A percentile compares a stretch with the other conserved stretches of the same genome.
phyloP scores from a whole-genome alignment of 1,140 invertebrate genomes.

The Drosophila orosa region DNA sequence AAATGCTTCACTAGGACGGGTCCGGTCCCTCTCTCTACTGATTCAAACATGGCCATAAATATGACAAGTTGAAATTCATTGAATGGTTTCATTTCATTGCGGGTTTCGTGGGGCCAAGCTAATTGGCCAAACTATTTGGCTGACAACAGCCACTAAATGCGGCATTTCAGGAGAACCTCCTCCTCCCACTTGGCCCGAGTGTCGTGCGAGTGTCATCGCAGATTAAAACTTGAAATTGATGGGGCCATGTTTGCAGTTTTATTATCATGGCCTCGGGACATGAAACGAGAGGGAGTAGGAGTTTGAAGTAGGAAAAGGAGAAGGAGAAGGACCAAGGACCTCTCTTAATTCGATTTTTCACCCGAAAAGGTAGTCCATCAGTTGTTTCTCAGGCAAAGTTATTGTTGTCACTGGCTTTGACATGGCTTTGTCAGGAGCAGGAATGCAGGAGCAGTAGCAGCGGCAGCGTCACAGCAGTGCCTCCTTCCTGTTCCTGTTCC shows the following conservation, averaged over 20 bases:
- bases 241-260: constrained; percentile 32
- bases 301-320: background rate
- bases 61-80: constrained; percentile 59
- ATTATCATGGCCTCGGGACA: constrained; percentile 34
- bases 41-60: constrained; percentile 51
- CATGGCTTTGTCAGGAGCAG: constrained; percentile 4
- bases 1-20: constrained; percentile 1
- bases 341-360: constrained; percentile 12
- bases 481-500: constrained; percentile 35
- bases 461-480: constrained; percentile 5
- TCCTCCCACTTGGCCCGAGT: background rate
- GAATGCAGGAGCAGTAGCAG: too few relatives aligned
- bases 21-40: too few relatives aligned
- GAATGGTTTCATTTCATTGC: constrained; percentile 44
- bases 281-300: background rate
- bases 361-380: constrained; percentile 34
- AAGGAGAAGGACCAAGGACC: too few relatives aligned
- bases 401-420: constrained; percentile 36
- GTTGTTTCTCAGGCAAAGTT: constrained; percentile 55
- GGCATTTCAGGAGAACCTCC: background rate
- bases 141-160: constrained; percentile 43
- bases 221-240: constrained; percentile 45
- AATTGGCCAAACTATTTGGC: constrained; percentile 54
- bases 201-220: constrained; percentile 49
- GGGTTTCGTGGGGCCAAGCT: constrained; percentile 15